Base-by-base conservation (phyloP, 1,140 invertebrate species). In the Galendromus occidentalis region DNA sequence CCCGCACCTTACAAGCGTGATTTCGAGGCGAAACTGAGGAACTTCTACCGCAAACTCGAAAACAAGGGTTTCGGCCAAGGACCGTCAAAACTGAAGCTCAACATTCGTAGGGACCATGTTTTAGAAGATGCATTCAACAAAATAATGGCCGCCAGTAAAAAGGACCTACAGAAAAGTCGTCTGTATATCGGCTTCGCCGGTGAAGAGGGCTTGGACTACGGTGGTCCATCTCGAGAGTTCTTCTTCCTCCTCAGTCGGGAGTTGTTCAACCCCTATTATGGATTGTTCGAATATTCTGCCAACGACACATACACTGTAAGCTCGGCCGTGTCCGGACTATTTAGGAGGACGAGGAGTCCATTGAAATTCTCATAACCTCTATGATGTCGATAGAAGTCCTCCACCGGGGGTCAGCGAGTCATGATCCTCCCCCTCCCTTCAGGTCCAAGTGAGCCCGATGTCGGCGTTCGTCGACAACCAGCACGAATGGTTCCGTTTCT, bases 381-480 rank as follows among this genome's bases (percentile, higher is more conserved):
- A n/a, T n/a, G n/a, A n/a, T n/a, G n/a, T n/a, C n/a, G n/a, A n/a
- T n/a, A n/a, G n/a, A n/a, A n/a, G n/a, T n/a, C n/a, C n/a, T n/a
- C n/a, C n/a, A n/a, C n/a, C n/a, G n/a, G n/a, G n/a, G n/a, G n/a
- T n/a, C n/a, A n/a, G 33, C 33, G 33, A 39, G 9, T 9, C 9
- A 9, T 39, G 33, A 4, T 39, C 33, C 4, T 39, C 33, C 4
- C 9, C 9, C 9, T 39, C 33, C 9, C 33, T 39, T 39, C 33
- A 39, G 33, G 91, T 97, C 18, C 92, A 97, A 79, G 87, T 98
- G 67, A 95, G 91, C 42, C 91, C 93, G 0, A 88, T 97, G 85
- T 96, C 91, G 12, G 87, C 89, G 0, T 95, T 96, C 74, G 91
- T 97, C n/a, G 92, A 98, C 72, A 93, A 96, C 74, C 86, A 91